Percentiles rank a stretch among this genome's conserved stretches.
Conservation (phyloP, 2,797 vertebrate genomes). For the Poeciliopsis turneri region DNA sequence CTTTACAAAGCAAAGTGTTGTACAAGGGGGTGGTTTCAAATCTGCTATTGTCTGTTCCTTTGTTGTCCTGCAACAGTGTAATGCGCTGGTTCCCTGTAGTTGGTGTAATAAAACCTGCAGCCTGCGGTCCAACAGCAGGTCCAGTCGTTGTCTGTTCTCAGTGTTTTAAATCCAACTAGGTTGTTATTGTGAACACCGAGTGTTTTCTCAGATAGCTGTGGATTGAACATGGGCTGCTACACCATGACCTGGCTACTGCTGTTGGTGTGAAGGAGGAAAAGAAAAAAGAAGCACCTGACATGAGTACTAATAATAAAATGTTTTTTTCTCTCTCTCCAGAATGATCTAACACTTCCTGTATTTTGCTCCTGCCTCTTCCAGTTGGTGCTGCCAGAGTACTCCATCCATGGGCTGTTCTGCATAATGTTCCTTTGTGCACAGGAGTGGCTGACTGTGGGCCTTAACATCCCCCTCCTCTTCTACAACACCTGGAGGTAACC, state of each 20-base stretch:
- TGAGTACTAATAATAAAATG: no score
- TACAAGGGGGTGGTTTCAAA: no score
- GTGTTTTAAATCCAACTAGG: neutral
- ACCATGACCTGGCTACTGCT: neutral
- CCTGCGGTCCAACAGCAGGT: neutral
- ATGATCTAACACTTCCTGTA: neutral
- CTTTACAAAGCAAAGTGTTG: no score
- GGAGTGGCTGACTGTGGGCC: slow-evolving; percentile 95
- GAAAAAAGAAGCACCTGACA: neutral
- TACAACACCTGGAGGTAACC: slow-evolving; percentile 98
- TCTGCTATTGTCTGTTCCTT: neutral
- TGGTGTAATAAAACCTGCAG: neutral
- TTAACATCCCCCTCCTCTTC: slow-evolving; percentile 94
- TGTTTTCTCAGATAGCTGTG: neutral
- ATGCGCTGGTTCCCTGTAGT: neutral
- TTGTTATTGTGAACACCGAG: neutral
- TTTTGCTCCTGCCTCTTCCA: slow-evolving; percentile 52
- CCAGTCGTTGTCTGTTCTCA: neutral
- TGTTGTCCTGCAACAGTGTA: neutral
- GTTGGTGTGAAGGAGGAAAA: neutral
- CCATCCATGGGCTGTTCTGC: slow-evolving; percentile 97
- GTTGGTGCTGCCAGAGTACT: slow-evolving; percentile 97
- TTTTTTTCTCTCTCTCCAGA: no score
- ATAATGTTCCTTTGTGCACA: slow-evolving; percentile 98
- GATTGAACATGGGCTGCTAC: neutral